phyloP scores from a whole-genome alignment of 2,113 vertebrate genomes.

The Lanius ludovicianus region DNA sequence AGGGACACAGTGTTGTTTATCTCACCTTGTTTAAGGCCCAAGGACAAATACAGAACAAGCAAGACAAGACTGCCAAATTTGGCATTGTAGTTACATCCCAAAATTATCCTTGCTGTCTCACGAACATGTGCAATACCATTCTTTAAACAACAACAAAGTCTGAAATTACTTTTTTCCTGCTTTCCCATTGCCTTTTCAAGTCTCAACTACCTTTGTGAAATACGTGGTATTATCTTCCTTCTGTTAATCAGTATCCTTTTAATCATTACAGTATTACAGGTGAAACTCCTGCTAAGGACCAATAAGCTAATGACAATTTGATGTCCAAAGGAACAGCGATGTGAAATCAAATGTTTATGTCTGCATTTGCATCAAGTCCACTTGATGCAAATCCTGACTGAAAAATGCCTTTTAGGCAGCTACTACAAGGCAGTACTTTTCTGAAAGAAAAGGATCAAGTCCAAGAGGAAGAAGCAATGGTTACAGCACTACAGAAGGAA shows the following conservation, averaged over 20 bases:
- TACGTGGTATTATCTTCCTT: neutral
- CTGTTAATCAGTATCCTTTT: neutral
- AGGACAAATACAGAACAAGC: neutral
- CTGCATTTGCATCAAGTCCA: neutral
- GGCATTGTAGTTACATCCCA: neutral
- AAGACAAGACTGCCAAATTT: neutral
- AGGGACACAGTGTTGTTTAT: neutral
- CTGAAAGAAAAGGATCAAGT: neutral
- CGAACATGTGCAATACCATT: neutral
- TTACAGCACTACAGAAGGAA: neutral
- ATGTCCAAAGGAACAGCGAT: neutral
- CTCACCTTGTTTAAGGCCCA: neutral
- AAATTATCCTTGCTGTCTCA: neutral
- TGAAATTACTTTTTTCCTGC: neutral
- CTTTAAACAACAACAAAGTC: neutral
- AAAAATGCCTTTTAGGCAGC: neutral
- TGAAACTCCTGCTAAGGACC: neutral
- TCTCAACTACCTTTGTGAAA: neutral
- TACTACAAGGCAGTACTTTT: neutral
- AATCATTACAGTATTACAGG: neutral
- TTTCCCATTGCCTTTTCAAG: neutral
- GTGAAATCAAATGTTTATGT: neutral
- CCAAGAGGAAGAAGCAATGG: neutral
- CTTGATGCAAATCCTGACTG: neutral
- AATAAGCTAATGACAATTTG: neutral